Conservation (phyloP, 2,797 vertebrate species). For the Pangasius sanitwongsei region DNA sequence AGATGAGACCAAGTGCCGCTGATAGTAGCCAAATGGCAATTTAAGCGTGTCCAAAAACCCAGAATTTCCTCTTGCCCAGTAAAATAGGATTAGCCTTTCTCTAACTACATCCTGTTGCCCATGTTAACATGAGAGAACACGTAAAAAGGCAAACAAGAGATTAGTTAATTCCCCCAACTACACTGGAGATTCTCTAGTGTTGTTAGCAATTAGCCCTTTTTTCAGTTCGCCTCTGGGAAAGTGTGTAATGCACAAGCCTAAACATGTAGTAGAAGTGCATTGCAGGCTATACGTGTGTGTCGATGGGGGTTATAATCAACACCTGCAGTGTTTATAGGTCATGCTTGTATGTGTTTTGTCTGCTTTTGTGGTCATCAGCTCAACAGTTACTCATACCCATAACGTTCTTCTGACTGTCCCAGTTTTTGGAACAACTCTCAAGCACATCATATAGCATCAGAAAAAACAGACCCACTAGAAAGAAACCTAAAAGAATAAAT, state of each 20-base stretch:
- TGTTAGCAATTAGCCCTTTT: slow-evolving; percentile 34
- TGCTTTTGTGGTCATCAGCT: slow-evolving; percentile 16
- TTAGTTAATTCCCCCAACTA: slow-evolving; percentile 7
- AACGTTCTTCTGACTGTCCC: background rate
- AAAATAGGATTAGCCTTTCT: slow-evolving; percentile 15
- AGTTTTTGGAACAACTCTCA: background rate
- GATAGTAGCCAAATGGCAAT: slow-evolving; percentile 39
- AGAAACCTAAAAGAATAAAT: background rate
- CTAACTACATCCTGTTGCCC: background rate
- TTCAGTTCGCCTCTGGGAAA: slow-evolving; percentile 29
- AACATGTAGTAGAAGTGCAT: slow-evolving; percentile 37
- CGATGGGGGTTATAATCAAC: slow-evolving; percentile 29
- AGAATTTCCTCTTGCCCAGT: slow-evolving; percentile 36
- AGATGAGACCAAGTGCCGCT: slow-evolving; percentile 22
- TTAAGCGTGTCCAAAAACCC: slow-evolving; percentile 35
- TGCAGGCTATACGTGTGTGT: background rate
- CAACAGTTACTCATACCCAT: background rate
- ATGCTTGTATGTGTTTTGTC: slow-evolving; percentile 16
- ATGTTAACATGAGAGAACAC: slow-evolving; percentile 5
- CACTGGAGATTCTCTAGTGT: slow-evolving; percentile 3
- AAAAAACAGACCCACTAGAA: background rate
- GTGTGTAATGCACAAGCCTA: slow-evolving; percentile 44
- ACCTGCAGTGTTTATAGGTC: slow-evolving; percentile 28
- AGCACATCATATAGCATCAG: background rate
- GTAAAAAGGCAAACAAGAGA: slow-evolving; percentile 20